Evolutionary conservation across 2,797 vertebrate species (phyloP).

Genomic region (Telmatherina bonti): DNA sequence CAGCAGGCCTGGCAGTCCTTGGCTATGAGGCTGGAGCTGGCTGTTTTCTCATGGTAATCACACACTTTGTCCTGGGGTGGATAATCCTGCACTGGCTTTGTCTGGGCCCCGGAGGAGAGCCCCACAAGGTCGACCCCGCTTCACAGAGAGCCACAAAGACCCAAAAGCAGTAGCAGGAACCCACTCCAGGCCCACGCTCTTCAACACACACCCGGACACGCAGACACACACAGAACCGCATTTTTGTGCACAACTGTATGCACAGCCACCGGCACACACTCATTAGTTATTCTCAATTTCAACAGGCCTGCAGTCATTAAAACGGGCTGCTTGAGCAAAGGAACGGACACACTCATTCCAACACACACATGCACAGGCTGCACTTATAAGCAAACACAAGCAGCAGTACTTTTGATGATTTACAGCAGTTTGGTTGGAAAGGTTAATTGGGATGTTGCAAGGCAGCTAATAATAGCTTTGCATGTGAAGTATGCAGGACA

Average conservation of each 20-base stretch:
- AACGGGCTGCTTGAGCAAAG: constrained; percentile 41
- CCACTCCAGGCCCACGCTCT: constrained; percentile 76
- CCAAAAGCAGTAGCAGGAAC: constrained; percentile 77
- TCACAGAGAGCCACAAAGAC: constrained; percentile 83
- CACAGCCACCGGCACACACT: constrained; percentile 64
- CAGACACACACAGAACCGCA: constrained; percentile 67
- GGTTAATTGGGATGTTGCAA: constrained; percentile 15
- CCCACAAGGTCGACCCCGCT: constrained; percentile 84
- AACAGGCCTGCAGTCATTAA: constrained; percentile 65
- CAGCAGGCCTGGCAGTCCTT: constrained; percentile 79
- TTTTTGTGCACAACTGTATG: constrained; percentile 68
- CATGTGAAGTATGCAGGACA: constrained; percentile 2
- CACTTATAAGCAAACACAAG: constrained; percentile 18
- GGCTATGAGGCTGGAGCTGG: constrained; percentile 76
- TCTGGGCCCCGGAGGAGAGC: constrained; percentile 82
- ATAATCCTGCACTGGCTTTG: constrained; percentile 87
- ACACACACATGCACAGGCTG: constrained; percentile 5
- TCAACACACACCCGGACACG: constrained; percentile 69
- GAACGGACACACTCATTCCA: constrained; percentile 18
- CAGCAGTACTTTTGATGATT: constrained; percentile 12
- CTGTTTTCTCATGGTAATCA: constrained; percentile 88
- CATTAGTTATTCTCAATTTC: constrained; percentile 82
- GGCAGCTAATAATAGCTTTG: background rate
- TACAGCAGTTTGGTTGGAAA: constrained; percentile 2
- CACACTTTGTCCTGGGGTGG: constrained; percentile 85